Conservation (phyloP, 2,113 vertebrate genomes). For the Nothocercus julius region DNA sequence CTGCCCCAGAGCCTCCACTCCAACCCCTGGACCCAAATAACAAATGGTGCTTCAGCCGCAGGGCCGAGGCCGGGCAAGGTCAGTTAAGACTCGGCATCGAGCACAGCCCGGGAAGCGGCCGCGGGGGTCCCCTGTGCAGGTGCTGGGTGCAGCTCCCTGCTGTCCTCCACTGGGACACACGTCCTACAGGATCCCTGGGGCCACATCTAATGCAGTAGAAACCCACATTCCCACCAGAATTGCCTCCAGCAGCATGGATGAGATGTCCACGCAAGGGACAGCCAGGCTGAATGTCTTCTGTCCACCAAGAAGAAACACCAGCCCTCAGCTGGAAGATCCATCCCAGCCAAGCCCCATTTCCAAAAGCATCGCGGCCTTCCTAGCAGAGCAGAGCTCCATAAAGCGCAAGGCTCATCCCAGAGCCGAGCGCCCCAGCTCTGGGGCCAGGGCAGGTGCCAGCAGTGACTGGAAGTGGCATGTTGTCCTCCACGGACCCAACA, state of each 20-base stretch:
- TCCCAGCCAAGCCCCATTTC: neutral
- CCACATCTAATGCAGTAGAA: too few relatives aligned
- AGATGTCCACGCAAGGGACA: too few relatives aligned
- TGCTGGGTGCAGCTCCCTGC: fast-evolving
- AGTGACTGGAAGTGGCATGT: neutral
- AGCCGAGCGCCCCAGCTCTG: neutral
- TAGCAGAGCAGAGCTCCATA: neutral
- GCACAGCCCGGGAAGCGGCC: neutral
- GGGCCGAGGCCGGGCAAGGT: neutral
- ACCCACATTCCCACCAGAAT: too few relatives aligned
- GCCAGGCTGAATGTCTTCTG: too few relatives aligned
- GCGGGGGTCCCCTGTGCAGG: neutral
- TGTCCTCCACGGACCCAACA: neutral
- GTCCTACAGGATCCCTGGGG: too few relatives aligned
- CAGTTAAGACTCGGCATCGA: neutral
- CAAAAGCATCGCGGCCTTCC: neutral
- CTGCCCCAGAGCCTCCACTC: neutral
- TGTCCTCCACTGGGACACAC: neutral
- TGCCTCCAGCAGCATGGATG: too few relatives aligned
- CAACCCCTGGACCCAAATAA: neutral
- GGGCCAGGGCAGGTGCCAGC: neutral
- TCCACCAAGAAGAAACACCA: neutral
- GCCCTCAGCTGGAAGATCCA: neutral
- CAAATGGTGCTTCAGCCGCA: neutral
- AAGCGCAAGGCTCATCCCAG: neutral